phyloP scores from a whole-genome alignment of 1,140 invertebrate species.

The Lordiphosa collinella region DNA sequence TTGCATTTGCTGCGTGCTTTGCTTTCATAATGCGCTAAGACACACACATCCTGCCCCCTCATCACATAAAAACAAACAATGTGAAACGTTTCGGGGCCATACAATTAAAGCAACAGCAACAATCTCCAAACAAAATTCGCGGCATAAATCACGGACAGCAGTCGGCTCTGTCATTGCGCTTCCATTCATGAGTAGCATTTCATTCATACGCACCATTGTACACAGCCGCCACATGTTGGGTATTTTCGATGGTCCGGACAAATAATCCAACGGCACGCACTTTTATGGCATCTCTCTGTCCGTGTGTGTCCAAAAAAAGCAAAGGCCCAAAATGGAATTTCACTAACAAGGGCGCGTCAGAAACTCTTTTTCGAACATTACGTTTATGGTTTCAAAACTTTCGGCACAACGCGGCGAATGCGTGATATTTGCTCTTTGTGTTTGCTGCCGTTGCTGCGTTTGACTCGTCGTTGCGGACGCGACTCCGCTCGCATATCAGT shows the following conservation, averaged over 20 bases:
- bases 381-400: slow-evolving; percentile 10
- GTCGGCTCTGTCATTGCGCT: background rate
- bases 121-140: slow-evolving; percentile 43
- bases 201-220: slow-evolving; percentile 55
- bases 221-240: slow-evolving; percentile 35
- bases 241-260: slow-evolving; percentile 18
- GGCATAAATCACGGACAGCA: slow-evolving; percentile 62
- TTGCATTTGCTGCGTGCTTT: slow-evolving; percentile 59
- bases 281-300: slow-evolving; percentile 40
- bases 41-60: slow-evolving; percentile 6
- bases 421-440: slow-evolving; percentile 31
- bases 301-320: slow-evolving; percentile 12
- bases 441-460: slow-evolving; percentile 35
- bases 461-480: slow-evolving; percentile 55
- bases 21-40: slow-evolving; percentile 44
- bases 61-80: slow-evolving; percentile 19
- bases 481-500: slow-evolving; percentile 45
- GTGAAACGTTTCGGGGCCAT: slow-evolving; percentile 19
- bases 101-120: slow-evolving; percentile 63
- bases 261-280: slow-evolving; percentile 58
- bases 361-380: slow-evolving; percentile 32
- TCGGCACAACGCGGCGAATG: slow-evolving; percentile 51
- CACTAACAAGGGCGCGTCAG: slow-evolving; percentile 46
- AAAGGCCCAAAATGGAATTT: slow-evolving; percentile 26
- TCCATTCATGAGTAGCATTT: slow-evolving; percentile 47